A percentile compares a stretch with the other conserved stretches of the same genome.
These are phyloP conservation scores for Myotis brandtii DNA, from an alignment of 2,113 vertebrate species.

Conservation along the genomic window DNA sequence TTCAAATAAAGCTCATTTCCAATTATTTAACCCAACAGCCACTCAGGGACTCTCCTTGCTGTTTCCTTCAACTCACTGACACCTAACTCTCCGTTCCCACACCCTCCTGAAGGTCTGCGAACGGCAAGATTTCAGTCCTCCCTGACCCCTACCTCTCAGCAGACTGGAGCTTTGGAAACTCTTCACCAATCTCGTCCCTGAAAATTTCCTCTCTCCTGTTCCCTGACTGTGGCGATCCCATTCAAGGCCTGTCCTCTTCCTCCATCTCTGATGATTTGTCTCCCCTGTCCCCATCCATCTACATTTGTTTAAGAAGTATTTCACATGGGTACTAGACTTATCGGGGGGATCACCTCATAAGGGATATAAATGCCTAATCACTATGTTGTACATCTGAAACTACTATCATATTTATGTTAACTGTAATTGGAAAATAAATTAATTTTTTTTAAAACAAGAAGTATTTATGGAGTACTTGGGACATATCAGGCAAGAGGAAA, in stretches of 20 bases:
- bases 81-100: not conserved
- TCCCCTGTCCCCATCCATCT: not conserved
- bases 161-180: not conserved
- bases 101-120: not conserved
- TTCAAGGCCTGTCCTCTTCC: not conserved
- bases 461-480: not conserved
- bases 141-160: accelerated
- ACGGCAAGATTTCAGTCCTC: not conserved
- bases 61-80: not conserved
- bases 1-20: not conserved
- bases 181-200: not conserved
- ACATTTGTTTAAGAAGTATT: not conserved
- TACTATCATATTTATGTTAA: not conserved
- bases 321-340: not conserved
- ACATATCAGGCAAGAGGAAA: not conserved
- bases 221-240: not conserved
- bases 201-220: not conserved
- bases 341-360: not conserved
- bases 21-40: no score
- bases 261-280: not conserved
- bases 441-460: not conserved
- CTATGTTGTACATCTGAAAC: not conserved
- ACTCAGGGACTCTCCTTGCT: no score
- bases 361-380: not conserved
- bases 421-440: not conserved